Conservation (phyloP, 2,888 invertebrate genomes). For the Agrilus mali region DNA sequence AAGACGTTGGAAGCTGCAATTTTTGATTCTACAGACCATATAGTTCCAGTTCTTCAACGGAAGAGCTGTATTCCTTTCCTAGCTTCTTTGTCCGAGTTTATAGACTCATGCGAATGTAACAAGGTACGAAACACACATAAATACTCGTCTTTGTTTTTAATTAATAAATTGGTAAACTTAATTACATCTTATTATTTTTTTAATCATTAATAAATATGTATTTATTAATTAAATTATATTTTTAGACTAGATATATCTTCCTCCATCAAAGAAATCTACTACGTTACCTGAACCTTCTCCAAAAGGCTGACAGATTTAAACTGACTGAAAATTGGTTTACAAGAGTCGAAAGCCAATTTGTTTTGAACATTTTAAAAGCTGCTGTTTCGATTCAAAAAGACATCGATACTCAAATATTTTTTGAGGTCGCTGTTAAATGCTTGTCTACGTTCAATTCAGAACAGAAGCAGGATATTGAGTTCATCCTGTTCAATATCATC, state of each 20-base stretch:
- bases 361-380: constrained; percentile 39
- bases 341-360: constrained; percentile 46
- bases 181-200: too few relatives aligned
- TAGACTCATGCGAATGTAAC: too few relatives aligned
- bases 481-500: constrained; percentile 44
- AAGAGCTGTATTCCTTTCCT: constrained; percentile 37
- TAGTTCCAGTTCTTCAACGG: constrained; percentile 35
- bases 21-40: constrained; percentile 34
- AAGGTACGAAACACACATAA: too few relatives aligned
- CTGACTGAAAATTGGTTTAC: constrained; percentile 50
- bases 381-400: constrained; percentile 24
- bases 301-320: constrained; percentile 23
- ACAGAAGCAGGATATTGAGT: constrained; percentile 43
- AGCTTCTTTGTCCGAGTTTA: constrained; percentile 23
- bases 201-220: background rate
- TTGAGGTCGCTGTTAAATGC: constrained; percentile 45
- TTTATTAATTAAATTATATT: too few relatives aligned
- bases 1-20: constrained; percentile 35
- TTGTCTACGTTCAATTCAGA: constrained; percentile 47
- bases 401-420: constrained; percentile 40
- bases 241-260: constrained; percentile 31
- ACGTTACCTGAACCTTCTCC: constrained; percentile 35
- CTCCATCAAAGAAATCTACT: constrained; percentile 28
- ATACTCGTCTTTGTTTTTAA: too few relatives aligned
- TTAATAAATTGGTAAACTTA: too few relatives aligned